Conservation (phyloP, 2,113 vertebrate species). For the Marmota monax region DNA sequence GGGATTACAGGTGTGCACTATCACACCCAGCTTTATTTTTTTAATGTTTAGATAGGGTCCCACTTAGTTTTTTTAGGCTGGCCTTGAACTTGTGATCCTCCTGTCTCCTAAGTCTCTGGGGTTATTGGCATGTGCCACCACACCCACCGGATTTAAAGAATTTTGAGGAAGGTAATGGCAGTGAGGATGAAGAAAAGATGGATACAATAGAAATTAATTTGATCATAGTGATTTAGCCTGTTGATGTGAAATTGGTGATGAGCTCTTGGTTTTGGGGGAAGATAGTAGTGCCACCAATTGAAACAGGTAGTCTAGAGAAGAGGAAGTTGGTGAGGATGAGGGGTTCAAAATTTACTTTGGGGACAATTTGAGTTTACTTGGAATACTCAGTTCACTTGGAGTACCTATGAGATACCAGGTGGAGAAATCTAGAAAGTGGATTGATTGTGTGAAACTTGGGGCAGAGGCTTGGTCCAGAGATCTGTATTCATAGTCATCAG, state of each 20-base stretch:
- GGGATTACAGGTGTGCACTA: too few species aligned
- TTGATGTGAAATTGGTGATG: neutral
- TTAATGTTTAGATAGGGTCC: too few species aligned
- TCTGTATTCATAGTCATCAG: neutral
- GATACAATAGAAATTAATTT: neutral
- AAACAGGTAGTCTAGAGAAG: neutral
- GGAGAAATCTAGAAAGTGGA: neutral
- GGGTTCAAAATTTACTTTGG: neutral
- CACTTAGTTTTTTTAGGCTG: too few species aligned
- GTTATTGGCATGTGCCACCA: too few species aligned
- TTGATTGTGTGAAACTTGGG: neutral
- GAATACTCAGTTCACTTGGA: neutral
- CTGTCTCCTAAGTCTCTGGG: too few species aligned
- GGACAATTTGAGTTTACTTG: neutral
- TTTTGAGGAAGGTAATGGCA: neutral
- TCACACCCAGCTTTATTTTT: too few species aligned
- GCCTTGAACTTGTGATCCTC: too few species aligned
- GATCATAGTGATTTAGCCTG: neutral
- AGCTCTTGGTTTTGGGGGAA: neutral
- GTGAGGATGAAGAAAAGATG: neutral
- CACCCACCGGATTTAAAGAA: too few species aligned
- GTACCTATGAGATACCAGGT: too few species aligned
- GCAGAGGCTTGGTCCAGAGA: neutral
- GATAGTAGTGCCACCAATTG: too few species aligned
- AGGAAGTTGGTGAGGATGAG: neutral